Percentiles rank a stretch among this genome's conserved stretches.
Evolutionary conservation across 2,113 vertebrate species (phyloP).

Genomic region (Neogobius melanostomus): DNA sequence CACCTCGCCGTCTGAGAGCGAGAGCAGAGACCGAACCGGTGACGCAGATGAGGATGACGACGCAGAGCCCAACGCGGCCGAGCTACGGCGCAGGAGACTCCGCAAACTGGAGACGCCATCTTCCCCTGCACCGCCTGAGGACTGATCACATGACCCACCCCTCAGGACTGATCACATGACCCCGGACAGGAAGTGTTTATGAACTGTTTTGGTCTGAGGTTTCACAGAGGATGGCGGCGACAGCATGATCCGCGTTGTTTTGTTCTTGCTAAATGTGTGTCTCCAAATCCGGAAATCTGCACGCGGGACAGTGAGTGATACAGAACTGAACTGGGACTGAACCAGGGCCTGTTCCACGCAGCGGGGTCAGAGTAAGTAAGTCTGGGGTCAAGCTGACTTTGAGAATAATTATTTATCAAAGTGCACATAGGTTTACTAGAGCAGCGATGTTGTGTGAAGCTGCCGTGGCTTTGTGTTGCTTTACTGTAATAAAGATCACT

Average conservation of each 20-base stretch:
- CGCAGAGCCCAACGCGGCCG: slow-evolving; percentile 82
- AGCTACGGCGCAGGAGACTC: slow-evolving; percentile 87
- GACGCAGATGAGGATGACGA: slow-evolving; percentile 57
- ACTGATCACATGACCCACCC: slow-evolving; percentile 65
- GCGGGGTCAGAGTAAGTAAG: no score
- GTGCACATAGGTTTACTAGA: no score
- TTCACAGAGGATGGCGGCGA: no score
- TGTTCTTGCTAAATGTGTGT: not conserved
- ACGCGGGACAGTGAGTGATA: not conserved
- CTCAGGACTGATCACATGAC: slow-evolving; percentile 27
- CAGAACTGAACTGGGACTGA: not conserved
- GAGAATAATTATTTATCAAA: no score
- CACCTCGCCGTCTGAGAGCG: slow-evolving; percentile 50
- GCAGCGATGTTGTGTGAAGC: no score
- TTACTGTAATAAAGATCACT: no score
- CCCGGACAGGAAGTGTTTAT: not conserved
- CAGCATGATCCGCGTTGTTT: not conserved
- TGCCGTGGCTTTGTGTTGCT: no score
- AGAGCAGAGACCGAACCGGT: slow-evolving; percentile 16
- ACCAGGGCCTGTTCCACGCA: not conserved
- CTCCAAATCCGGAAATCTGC: not conserved
- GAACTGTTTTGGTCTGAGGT: no score
- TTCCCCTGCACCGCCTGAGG: slow-evolving; percentile 63
- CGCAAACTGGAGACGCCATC: slow-evolving; percentile 81
- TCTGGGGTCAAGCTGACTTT: no score